Conservation (phyloP, 2,797 vertebrate species). For the Phyllotis vaccarum region DNA sequence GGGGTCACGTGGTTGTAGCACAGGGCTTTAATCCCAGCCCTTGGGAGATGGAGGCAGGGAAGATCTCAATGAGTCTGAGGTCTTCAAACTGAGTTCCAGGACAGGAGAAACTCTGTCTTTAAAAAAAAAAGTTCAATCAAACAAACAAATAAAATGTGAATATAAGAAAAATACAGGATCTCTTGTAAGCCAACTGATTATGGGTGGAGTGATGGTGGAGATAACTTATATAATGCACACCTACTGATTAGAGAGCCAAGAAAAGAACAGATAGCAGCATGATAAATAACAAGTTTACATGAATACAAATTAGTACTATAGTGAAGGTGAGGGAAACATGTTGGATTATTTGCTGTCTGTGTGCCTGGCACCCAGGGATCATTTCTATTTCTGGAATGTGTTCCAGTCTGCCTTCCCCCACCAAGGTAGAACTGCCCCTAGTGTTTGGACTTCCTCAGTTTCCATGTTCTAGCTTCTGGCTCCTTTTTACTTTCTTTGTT, state of each 20-base stretch:
- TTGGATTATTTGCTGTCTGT: neutral
- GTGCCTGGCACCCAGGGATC: neutral
- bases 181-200: neutral
- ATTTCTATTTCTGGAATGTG: neutral
- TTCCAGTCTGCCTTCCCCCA: rapidly evolving
- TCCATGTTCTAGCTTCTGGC: neutral
- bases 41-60: neutral
- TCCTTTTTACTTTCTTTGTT: too few relatives aligned
- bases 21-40: neutral
- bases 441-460: neutral
- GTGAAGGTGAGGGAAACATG: neutral
- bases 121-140: neutral
- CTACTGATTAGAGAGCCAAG: neutral
- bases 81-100: neutral
- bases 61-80: neutral
- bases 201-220: rapidly evolving
- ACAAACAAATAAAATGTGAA: neutral
- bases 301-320: neutral
- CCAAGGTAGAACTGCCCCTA: neutral
- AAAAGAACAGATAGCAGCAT: neutral
- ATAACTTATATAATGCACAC: rapidly evolving
- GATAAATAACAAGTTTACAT: too few relatives aligned
- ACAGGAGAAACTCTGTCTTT: neutral
- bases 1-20: neutral
- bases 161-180: neutral